Evolutionary conservation across 2,113 vertebrate genomes (phyloP).

Genomic region (Gopherus evgoodei): DNA sequence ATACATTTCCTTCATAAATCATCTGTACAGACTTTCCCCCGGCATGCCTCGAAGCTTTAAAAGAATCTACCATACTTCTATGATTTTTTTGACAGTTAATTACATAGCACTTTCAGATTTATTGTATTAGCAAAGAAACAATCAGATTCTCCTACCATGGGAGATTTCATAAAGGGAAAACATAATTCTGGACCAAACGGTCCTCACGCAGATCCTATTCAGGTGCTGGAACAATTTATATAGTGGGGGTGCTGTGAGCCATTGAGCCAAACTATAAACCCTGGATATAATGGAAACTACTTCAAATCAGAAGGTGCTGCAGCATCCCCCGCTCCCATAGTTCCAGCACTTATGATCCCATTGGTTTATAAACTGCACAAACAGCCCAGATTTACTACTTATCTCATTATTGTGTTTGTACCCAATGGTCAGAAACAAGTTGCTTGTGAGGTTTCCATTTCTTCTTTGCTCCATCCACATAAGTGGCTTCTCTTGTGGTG

Average conservation of each 20-base stretch:
- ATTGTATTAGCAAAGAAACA: slow-evolving; percentile 2
- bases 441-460: neutral
- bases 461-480: neutral
- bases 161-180: neutral
- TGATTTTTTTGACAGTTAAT: slow-evolving; percentile 13
- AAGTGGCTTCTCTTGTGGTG: rapidly evolving
- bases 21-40: neutral
- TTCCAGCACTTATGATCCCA: neutral
- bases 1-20: slow-evolving; percentile 7
- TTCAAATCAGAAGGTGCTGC: too few relatives aligned
- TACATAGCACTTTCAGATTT: slow-evolving; percentile 6
- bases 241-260: too few relatives aligned
- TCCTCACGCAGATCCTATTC: neutral
- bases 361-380: neutral
- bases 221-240: too few relatives aligned
- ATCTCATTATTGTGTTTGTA: neutral
- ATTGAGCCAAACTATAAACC: too few relatives aligned
- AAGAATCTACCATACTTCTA: neutral
- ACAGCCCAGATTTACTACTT: neutral
- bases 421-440: neutral
- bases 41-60: neutral
- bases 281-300: too few relatives aligned
- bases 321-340: too few relatives aligned
- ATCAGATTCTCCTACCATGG: neutral
- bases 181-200: neutral